phyloP scores from a whole-genome alignment of 2,113 vertebrate genomes.

The Cochlearius cochlearius region DNA sequence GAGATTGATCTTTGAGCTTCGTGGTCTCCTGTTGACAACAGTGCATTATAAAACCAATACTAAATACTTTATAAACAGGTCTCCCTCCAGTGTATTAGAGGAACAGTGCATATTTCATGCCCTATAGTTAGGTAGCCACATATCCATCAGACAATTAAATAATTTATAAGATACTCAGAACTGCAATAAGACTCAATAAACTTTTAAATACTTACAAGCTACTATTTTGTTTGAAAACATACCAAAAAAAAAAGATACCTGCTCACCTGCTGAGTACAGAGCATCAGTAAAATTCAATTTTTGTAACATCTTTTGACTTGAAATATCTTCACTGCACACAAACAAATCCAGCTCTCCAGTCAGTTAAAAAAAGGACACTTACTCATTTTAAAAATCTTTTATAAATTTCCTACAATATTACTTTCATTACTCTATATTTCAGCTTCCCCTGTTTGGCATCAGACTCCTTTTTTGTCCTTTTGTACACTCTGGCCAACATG shows the following conservation, averaged over 20 bases:
- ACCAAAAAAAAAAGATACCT: not conserved
- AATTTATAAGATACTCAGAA: conserved; percentile 80
- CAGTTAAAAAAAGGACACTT: not conserved
- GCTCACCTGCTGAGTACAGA: not conserved
- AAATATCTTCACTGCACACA: not conserved
- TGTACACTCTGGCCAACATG: conserved; percentile 9
- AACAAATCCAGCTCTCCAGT: not conserved
- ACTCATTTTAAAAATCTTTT: not conserved
- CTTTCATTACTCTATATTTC: not conserved
- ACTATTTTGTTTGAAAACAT: conserved; percentile 67
- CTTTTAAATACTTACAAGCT: conserved; percentile 74
- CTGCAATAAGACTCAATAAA: conserved; percentile 76
- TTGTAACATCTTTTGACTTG: not conserved
- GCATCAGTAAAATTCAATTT: not conserved
- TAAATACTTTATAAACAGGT: conserved; percentile 87
- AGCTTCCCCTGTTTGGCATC: not conserved
- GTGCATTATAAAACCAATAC: conserved; percentile 85
- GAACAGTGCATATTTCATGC: conserved; percentile 81
- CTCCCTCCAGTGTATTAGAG: conserved; percentile 81
- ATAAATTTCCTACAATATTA: not conserved
- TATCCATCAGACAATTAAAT: conserved; percentile 83
- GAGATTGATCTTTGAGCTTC: conserved; percentile 83
- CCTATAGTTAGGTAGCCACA: conserved; percentile 80
- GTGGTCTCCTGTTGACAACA: conserved; percentile 79
- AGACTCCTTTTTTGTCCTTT: not conserved